Evolutionary conservation across 2,888 invertebrate species (phyloP).

Genomic region (Pollenia griseotomentosa): DNA sequence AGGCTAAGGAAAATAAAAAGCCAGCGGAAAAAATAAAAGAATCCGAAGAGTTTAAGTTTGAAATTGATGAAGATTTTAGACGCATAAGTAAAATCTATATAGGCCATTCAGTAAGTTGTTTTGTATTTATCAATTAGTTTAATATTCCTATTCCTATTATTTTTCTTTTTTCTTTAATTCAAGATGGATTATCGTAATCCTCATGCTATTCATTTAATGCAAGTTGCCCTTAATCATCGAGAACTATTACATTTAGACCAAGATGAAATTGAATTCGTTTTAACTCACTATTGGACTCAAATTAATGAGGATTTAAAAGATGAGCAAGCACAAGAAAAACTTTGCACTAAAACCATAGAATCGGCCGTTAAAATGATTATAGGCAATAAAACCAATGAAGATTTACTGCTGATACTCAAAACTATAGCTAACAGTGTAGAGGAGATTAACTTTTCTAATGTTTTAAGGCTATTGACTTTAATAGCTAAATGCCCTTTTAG

Average conservation of each 20-base stretch:
- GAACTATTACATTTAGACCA: slow-evolving; percentile 80
- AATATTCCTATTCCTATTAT: neutral
- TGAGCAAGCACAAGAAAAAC: neutral
- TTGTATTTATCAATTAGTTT: neutral
- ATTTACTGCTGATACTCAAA: slow-evolving; percentile 80
- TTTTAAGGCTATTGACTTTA: slow-evolving; percentile 77
- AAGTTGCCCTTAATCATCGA: slow-evolving; percentile 79
- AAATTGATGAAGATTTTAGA: slow-evolving; percentile 79
- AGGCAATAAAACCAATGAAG: slow-evolving; percentile 81
- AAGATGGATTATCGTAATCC: slow-evolving; percentile 81
- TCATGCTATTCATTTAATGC: slow-evolving; percentile 80
- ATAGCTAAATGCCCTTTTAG: slow-evolving; percentile 81
- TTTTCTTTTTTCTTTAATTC: neutral
- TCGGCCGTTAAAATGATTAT: slow-evolving; percentile 80
- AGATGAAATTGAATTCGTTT: slow-evolving; percentile 82
- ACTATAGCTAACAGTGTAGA: slow-evolving; percentile 75
- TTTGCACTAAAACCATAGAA: slow-evolving; percentile 76
- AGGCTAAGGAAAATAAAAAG: slow-evolving; percentile 12
- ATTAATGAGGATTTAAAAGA: slow-evolving; percentile 78
- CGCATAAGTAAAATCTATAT: slow-evolving; percentile 83
- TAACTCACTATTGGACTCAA: slow-evolving; percentile 82
- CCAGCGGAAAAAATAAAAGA: slow-evolving; percentile 31
- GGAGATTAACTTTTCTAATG: slow-evolving; percentile 74
- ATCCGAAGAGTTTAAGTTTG: neutral
- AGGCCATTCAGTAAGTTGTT: slow-evolving; percentile 80